Evolutionary conservation across 1,140 invertebrate genomes (phyloP), one percentile per base, ranked within the genome.

Genomic region (Nilaparvata lugens): DNA sequence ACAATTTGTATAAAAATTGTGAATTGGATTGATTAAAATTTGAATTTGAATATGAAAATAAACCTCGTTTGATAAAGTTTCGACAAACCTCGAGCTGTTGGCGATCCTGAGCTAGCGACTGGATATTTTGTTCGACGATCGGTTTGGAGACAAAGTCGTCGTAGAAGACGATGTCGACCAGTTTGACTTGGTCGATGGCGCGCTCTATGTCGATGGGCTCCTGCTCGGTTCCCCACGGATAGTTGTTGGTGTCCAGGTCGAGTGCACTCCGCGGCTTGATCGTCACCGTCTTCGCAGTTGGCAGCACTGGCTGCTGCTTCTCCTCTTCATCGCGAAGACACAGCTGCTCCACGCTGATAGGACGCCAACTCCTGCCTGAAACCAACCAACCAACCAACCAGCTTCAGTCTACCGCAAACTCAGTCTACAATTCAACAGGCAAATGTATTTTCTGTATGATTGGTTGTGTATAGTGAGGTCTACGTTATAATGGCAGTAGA

Each of bases 81-180:
- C n/a, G n/a, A n/a, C n/a, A n/a, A n/a, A n/a, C n/a, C n/a, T n/a
- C n/a, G n/a, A n/a, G n/a, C n/a, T n/a, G n/a, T n/a, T n/a, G n/a
- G n/a, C n/a, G n/a, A 35, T 35, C 13, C 7, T 35, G 7, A 35
- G 31, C 31, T 11, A 35, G 31, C 31, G 7, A 6, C 31, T 35
- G 7, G 2, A 35, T 4, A 6, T 35, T 35, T 9, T 4, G 2
- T 35, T 2, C 1, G 2, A 35, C 31, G 31, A 35, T 35, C 3
- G 48, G 31, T 42, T 40, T 40, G 5, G 18, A 55, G 52, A 84
- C 77, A 67, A 87, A 86, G 40, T 79, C 73, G 58, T 79, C 77
- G 71, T 83, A 88, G 68, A 84, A 83, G 51, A 83, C 77, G 1
- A 89, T 75, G 66, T 89, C 86, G 62, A 88, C 77, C 0, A 84